Evolutionary conservation across 2,888 invertebrate genomes (phyloP), one percentile per base, ranked within the genome.

Genomic region (Lasioglossum oenotherae): DNA sequence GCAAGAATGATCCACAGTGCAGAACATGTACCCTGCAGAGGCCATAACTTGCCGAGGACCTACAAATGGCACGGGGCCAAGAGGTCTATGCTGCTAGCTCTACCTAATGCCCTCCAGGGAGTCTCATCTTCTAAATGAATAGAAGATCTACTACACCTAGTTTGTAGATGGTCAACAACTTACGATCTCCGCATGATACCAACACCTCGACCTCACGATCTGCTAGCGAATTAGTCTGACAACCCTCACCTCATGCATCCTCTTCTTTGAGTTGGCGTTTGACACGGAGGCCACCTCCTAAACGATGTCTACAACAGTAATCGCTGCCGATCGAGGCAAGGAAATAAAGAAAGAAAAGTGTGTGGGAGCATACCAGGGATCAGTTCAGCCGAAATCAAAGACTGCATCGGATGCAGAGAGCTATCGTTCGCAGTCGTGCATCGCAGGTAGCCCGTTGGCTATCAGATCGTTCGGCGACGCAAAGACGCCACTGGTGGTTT

Each of bases 381-480:
- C 75, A 23, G 23, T 23, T n/a, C n/a, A 8, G 35, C 23, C 71
- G 83, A 44, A 81, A 78, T 69, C 80, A 35, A 78, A 69, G 64
- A 14, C 23, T 31, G 27, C 73, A 46, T 31, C 4, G 57, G 53
- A 31, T 1, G 31, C 27, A 10, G 5, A 31, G 73, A 72, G 57
- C 14, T 49, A 74, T n/a, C 57, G 83, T 49, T 46, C 10, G 27
- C 27, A 4, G 38, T 38, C 41, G 35, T 38, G 60, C 16, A 27
- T 31, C 49, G 46, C 78, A 78, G 84, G 84, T 84, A 46, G 31
- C 41, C 53, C 38, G 38, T 46, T 19, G 64, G 44, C n/a, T 67
- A 85, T 85, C 85, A 81, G 88, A 87, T 88, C 82, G 80, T 82
- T 81, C 72, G 84, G 73, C 87, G 81, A 84, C 78, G 78, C 81